Evolutionary conservation across 1,140 invertebrate genomes (phyloP).

Genomic region (Nebria ingens): DNA sequence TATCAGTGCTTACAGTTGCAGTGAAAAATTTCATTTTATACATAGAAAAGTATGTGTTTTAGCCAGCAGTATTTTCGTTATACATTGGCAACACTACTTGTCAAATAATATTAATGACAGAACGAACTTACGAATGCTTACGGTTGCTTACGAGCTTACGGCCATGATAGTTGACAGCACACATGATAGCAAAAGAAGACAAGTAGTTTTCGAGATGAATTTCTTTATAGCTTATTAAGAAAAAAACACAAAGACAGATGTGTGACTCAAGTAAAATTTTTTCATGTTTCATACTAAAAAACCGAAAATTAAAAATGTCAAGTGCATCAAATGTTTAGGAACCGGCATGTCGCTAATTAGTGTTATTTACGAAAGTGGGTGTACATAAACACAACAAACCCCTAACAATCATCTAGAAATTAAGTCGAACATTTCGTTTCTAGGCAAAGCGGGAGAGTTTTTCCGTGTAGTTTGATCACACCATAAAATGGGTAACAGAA

Average conservation of each 20-base stretch:
- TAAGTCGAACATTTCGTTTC: too few species aligned
- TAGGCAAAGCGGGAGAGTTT: too few species aligned
- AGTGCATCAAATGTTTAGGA: neutral
- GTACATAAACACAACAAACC: neutral
- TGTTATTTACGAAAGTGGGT: neutral
- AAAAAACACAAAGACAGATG: neutral
- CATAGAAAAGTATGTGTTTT: too few species aligned
- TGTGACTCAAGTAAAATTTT: neutral
- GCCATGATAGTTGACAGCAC: conserved; percentile 6
- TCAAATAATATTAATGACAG: too few species aligned
- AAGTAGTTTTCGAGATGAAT: neutral
- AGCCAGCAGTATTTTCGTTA: too few species aligned
- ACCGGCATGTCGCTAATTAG: neutral
- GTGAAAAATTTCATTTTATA: too few species aligned
- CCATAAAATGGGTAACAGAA: conserved; percentile 75
- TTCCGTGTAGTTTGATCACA: too few species aligned
- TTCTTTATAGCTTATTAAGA: neutral
- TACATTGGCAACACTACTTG: too few species aligned
- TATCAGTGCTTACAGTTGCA: too few species aligned
- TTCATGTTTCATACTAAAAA: neutral
- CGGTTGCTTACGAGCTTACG: too few species aligned
- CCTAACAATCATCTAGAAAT: too few species aligned
- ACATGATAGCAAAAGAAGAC: neutral
- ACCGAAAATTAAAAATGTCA: neutral
- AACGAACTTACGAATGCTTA: too few species aligned